These are phyloP conservation scores for Alligator sinensis DNA, from an alignment of 2,113 vertebrate species.

Conservation along the genomic window DNA sequence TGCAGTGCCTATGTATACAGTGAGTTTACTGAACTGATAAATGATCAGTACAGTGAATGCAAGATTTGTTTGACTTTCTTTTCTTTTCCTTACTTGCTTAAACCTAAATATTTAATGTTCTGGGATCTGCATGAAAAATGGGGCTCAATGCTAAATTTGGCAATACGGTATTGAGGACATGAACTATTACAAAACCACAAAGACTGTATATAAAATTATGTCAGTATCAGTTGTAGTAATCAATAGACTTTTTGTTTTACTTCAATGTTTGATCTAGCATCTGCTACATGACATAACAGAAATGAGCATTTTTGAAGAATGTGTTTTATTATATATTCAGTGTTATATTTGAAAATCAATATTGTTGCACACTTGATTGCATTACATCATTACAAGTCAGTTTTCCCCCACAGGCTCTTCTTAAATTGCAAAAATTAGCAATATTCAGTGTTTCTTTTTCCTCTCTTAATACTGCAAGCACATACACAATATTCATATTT, in stretches of 20 bases:
- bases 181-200: constrained; percentile 8
- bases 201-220: not conserved
- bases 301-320: constrained; percentile 21
- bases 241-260: constrained; percentile 49
- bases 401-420: constrained; percentile 9
- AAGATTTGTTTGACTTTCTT: constrained; percentile 67
- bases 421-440: constrained; percentile 60
- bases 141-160: constrained; percentile 32
- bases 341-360: constrained; percentile 56
- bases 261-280: constrained; percentile 14
- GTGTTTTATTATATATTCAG: constrained; percentile 28
- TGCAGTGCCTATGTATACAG: not conserved
- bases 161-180: constrained; percentile 32
- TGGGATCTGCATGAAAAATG: constrained; percentile 44
- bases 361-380: not conserved
- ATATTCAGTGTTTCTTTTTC: constrained; percentile 29
- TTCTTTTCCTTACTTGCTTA: constrained; percentile 45
- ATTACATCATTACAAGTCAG: not conserved
- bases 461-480: constrained; percentile 2
- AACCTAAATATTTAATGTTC: constrained; percentile 74
- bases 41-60: not conserved
- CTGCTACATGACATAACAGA: constrained; percentile 26
- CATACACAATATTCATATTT: not conserved
- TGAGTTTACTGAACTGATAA: constrained; percentile 31
- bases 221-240: constrained; percentile 52